Evolutionary conservation across 2,113 vertebrate species (phyloP).

Genomic region (Forbesichthys papilliferus): DNA sequence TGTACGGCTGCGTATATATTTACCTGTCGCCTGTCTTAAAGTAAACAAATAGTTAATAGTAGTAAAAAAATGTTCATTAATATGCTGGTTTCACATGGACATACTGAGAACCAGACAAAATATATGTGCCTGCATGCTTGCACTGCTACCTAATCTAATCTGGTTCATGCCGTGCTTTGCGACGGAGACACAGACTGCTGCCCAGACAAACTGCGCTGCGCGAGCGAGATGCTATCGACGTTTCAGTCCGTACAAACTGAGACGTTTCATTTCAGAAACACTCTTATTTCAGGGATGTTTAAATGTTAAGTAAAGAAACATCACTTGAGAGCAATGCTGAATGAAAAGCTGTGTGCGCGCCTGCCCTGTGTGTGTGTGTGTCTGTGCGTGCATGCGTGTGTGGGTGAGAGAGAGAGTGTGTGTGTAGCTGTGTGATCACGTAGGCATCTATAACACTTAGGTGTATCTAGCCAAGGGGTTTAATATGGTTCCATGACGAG

Average conservation of each 20-base stretch:
- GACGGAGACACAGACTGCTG: constrained; percentile 9
- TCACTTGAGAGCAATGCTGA: constrained; percentile 48
- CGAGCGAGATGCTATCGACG: constrained; percentile 30
- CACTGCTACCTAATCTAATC: constrained; percentile 52
- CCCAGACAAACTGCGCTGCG: constrained; percentile 47
- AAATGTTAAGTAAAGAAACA: constrained; percentile 77
- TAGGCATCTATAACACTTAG: constrained; percentile 60
- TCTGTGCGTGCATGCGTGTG: background rate
- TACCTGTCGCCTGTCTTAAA: background rate
- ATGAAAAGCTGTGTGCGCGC: constrained; percentile 59
- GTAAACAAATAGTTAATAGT: no score
- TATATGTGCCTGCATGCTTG: background rate
- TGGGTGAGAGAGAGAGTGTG: background rate
- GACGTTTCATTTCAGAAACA: constrained; percentile 55
- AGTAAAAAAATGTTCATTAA: no score
- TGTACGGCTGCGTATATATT: constrained; percentile 14
- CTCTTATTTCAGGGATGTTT: constrained; percentile 66
- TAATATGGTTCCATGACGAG: constrained; percentile 71
- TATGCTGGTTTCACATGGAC: no score
- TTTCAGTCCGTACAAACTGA: constrained; percentile 43
- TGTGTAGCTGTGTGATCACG: constrained; percentile 43
- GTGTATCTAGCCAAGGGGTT: constrained; percentile 72
- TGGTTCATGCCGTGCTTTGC: constrained; percentile 9
- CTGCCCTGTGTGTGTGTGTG: constrained; percentile 17
- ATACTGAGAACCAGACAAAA: background rate